Percentiles rank a stretch among this genome's conserved stretches.
These are phyloP conservation scores for Netta rufina DNA, from an alignment of 2,797 vertebrate genomes.

Conservation along the genomic window DNA sequence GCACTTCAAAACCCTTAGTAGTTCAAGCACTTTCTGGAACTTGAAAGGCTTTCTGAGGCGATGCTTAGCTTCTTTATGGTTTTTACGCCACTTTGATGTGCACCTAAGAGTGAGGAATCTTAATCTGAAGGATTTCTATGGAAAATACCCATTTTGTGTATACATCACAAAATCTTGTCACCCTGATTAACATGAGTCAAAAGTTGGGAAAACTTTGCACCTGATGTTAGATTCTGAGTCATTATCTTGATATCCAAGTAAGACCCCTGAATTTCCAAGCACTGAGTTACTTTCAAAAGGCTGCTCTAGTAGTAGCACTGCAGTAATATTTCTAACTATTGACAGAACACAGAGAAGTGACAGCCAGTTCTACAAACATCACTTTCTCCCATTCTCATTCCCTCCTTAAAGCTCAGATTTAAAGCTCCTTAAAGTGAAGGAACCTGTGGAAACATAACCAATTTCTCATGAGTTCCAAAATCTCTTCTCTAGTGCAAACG, in stretches of 20 bases:
- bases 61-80: conserved; percentile 51
- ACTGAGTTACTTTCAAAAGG: not conserved
- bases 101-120: conserved; percentile 59
- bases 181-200: not conserved
- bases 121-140: conserved; percentile 41
- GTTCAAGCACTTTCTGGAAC: conserved; percentile 65
- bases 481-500: not conserved
- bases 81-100: conserved; percentile 65
- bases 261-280: not conserved
- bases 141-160: conserved; percentile 8
- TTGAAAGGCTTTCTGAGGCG: conserved; percentile 61
- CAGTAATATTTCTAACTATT: not conserved
- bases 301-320: not conserved
- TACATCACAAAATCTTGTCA: conserved; percentile 29
- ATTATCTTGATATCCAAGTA: not conserved
- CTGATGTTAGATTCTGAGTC: not conserved
- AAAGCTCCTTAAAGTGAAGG: not conserved
- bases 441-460: not conserved
- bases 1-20: conserved; percentile 62
- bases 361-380: not conserved
- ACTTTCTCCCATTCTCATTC: not conserved
- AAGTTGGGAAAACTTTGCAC: not conserved
- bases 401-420: not conserved
- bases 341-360: not conserved
- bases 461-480: not conserved